phyloP scores from a whole-genome alignment of 2,888 invertebrate genomes.

The Campopleginae sp. region DNA sequence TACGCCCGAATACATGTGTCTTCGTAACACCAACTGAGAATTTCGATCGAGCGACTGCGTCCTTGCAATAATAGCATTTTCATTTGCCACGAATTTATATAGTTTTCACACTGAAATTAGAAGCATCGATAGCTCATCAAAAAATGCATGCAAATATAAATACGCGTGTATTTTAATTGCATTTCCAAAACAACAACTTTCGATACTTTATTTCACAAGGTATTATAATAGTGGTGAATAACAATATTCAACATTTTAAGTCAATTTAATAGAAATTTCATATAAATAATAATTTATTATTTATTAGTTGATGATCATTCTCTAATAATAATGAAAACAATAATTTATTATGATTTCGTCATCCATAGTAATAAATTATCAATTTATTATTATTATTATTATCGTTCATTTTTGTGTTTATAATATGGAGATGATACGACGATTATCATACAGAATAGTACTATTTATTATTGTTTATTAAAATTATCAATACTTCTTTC shows the following conservation, averaged over 20 bases:
- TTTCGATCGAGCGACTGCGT: neutral
- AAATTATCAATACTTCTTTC: no score
- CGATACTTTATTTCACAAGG: neutral
- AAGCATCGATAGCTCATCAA: slow-evolving; percentile 9
- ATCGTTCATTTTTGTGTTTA: no score
- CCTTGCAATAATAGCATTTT: slow-evolving; percentile 32
- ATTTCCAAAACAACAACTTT: neutral
- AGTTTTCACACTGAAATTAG: slow-evolving; percentile 18
- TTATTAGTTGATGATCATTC: no score
- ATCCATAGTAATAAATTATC: no score
- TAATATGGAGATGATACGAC: no score
- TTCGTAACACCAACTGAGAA: neutral
- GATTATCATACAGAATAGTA: no score
- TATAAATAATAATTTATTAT: no score
- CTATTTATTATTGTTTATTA: no score
- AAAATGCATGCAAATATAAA: neutral
- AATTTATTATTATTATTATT: no score
- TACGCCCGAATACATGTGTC: neutral
- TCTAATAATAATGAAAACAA: no score
- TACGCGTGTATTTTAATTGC: neutral
- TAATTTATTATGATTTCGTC: no score
- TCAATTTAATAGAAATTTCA: no score
- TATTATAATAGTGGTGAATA: neutral
- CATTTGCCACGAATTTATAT: neutral
- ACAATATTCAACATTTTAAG: neutral